Conservation (phyloP, 2,888 invertebrate species). For the Auanema freiburgensis region DNA sequence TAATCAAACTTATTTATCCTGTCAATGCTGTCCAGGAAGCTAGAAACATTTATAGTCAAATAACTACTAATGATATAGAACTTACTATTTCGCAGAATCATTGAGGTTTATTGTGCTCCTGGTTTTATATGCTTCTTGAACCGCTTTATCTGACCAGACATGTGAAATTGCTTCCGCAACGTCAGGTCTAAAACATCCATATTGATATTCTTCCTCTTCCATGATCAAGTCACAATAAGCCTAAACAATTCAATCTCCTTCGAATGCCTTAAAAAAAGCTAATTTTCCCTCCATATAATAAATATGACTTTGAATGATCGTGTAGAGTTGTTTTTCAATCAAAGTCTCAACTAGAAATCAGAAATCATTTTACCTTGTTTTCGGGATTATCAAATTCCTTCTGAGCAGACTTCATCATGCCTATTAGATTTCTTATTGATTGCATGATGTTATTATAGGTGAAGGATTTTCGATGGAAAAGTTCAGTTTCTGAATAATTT, state of each 20-base stretch:
- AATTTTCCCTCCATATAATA: not conserved
- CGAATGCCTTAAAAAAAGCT: not conserved
- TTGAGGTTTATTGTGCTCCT: conserved; percentile 51
- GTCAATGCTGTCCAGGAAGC: conserved; percentile 48
- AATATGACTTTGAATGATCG: not conserved
- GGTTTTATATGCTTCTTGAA: conserved; percentile 42
- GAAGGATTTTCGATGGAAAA: conserved; percentile 48
- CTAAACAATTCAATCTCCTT: conserved; percentile 23
- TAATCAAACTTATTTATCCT: conserved; percentile 43
- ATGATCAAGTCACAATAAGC: conserved; percentile 33
- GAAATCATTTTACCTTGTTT: conserved; percentile 34
- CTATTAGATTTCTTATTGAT: conserved; percentile 37
- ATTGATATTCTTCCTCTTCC: conserved; percentile 27
- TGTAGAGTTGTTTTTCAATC: not conserved
- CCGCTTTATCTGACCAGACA: conserved; percentile 46
- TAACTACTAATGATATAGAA: not conserved
- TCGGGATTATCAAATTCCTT: conserved; percentile 26
- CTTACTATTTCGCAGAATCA: conserved; percentile 51
- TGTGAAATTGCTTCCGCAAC: conserved; percentile 22
- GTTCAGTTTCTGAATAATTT: conserved; percentile 45
- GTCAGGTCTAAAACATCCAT: conserved; percentile 30
- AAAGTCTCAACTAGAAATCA: not conserved
- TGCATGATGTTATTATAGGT: conserved; percentile 48
- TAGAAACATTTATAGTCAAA: conserved; percentile 22
- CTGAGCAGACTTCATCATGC: conserved; percentile 32